Evolutionary conservation across 2,113 vertebrate genomes (phyloP), one percentile per base, ranked within the genome.

Genomic region (Scophthalmus maximus): DNA sequence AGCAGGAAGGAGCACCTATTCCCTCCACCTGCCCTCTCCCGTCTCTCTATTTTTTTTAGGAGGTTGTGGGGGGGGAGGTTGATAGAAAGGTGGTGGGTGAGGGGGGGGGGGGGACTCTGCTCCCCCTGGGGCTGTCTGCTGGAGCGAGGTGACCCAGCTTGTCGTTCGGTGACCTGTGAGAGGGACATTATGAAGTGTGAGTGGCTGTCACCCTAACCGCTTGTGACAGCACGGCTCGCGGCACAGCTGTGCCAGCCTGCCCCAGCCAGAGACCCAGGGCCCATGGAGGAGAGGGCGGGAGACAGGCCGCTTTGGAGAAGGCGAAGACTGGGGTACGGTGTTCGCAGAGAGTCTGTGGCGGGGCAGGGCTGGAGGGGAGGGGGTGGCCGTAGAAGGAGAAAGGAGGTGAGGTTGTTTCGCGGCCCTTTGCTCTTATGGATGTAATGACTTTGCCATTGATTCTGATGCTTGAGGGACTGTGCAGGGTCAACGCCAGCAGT

Each of bases 171-270:
- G 97, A 97, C 97, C 97, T 97, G 96, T 97, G 96, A 97, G 95
- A 95, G 93, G 95, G 95, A 96, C 97, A 97, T 97, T 97, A 97
- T 97, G 95, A 98, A 96, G 96, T 96, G 95, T 97, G 96, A 97
- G 96, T 95, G 93, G 95, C 94, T 95, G 95, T 99, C 96, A 96
- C 92, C 91, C 89, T 98, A 98, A 98, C 94, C 82, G 92, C 89
- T 95, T 95, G 95, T 97, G 97, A 98, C 97, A 98, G 95, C 93
- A 94, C 93, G 91, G 95, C 96, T 96, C 78, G 93, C 92, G 95
- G 96, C 95, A 93, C 97, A 98, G 97, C 97, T 98, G 97, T 95
- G 95, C 92, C 95, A 94, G 92, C 89, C 94, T 93, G 94, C 94
- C 95, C 94, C 69, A 85, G 87, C 87, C 87, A 82, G 79, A 81